Conservation (phyloP, 2,113 vertebrate genomes). For the Regulus satrapa region DNA sequence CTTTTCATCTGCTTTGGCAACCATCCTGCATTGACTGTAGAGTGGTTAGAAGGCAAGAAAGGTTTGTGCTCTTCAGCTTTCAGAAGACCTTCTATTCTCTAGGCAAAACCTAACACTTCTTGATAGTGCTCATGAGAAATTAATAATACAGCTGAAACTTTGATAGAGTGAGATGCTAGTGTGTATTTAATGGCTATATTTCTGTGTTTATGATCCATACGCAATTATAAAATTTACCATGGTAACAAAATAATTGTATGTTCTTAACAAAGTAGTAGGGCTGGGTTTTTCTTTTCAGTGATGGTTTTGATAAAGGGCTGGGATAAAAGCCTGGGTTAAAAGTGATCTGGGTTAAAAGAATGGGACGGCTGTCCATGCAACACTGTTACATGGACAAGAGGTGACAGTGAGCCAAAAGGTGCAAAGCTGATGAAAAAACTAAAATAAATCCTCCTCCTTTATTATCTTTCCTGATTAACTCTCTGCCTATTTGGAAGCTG, state of each 20-base stretch:
- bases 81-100: neutral
- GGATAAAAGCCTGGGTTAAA: too few relatives aligned
- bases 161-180: neutral
- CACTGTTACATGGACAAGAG: neutral
- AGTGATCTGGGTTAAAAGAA: neutral
- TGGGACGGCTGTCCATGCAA: rapidly evolving
- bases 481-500: neutral
- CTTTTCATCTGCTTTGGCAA: neutral
- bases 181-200: neutral
- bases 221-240: neutral
- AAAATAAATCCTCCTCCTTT: rapidly evolving
- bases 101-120: neutral
- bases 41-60: neutral
- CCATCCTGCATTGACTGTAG: neutral
- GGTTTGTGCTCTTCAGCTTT: neutral
- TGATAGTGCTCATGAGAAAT: neutral
- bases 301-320: neutral
- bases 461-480: neutral
- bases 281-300: neutral
- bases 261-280: neutral
- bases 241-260: neutral
- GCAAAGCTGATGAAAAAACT: neutral
- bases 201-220: neutral
- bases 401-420: neutral
- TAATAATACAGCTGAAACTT: neutral